Conservation (phyloP, 2,888 invertebrate species). For the Cancer borealis region DNA sequence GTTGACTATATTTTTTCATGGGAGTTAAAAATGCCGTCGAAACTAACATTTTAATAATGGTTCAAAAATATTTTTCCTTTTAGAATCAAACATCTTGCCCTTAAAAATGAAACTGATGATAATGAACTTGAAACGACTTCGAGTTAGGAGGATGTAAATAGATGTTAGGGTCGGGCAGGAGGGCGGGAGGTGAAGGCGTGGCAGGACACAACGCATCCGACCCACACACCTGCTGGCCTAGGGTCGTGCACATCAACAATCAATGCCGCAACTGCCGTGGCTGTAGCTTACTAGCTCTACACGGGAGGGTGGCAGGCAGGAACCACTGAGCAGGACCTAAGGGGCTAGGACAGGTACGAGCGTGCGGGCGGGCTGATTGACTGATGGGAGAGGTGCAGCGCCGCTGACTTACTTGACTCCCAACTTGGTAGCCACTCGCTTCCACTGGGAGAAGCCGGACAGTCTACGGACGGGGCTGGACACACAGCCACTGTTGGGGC, state of each 20-base stretch:
- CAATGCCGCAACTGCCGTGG: constrained; percentile 38
- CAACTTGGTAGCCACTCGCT: constrained; percentile 94
- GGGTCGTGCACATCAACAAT: constrained; percentile 31
- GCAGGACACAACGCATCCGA: constrained; percentile 47
- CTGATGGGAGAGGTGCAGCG: constrained; percentile 66
- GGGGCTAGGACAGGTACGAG: constrained; percentile 62
- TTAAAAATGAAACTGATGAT: constrained; percentile 27
- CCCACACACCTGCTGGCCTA: constrained; percentile 13
- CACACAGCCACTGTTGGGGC: constrained; percentile 74
- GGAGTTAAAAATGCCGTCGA: background rate
- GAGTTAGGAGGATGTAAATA: background rate
- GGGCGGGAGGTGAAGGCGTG: constrained; percentile 40
- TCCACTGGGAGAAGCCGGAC: constrained; percentile 85
- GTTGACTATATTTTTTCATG: background rate
- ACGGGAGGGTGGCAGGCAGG: constrained; percentile 59
- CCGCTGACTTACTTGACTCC: constrained; percentile 93
- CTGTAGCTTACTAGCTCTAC: constrained; percentile 63
- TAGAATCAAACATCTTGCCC: background rate
- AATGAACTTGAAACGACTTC: constrained; percentile 38
- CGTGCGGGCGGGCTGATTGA: constrained; percentile 60
- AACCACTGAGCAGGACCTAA: constrained; percentile 65
- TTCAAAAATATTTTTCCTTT: background rate
- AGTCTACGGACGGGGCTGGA: constrained; percentile 77
- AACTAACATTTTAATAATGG: background rate
- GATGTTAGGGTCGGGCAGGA: background rate